phyloP scores from a whole-genome alignment of 2,888 invertebrate species.

The Aleiodes testaceus region DNA sequence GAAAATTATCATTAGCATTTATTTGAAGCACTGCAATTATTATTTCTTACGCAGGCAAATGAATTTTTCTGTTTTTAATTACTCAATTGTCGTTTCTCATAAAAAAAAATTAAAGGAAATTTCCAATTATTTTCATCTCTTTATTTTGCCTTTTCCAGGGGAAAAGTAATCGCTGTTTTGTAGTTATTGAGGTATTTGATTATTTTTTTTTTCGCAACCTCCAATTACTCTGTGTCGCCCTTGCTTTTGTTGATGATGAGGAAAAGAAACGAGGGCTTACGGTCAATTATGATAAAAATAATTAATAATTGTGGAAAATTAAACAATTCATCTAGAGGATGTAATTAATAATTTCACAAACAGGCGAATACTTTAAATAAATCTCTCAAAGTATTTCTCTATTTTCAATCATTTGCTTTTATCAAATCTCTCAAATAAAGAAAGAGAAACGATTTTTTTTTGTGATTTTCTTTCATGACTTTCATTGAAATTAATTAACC shows the following conservation, averaged over 20 bases:
- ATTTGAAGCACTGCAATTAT: background rate
- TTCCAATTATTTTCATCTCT: constrained; percentile 44
- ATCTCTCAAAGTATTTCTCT: constrained; percentile 1
- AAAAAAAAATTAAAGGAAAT: background rate
- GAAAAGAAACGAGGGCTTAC: constrained; percentile 6
- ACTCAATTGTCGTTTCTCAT: constrained; percentile 15
- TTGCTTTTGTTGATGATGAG: background rate
- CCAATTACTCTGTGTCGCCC: constrained; percentile 56
- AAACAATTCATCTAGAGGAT: background rate
- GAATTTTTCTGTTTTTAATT: constrained; percentile 3
- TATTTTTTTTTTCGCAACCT: constrained; percentile 51
- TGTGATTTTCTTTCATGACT: no score
- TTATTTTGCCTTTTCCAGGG: constrained; percentile 65
- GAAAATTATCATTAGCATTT: background rate
- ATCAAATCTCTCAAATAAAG: no score
- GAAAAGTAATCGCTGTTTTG: constrained; percentile 65
- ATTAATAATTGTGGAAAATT: constrained; percentile 13
- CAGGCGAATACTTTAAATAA: constrained; percentile 5
- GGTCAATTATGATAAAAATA: background rate
- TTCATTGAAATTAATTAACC: no score
- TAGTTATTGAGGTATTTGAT: constrained; percentile 66
- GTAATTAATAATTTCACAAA: constrained; percentile 17
- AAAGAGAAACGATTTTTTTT: no score
- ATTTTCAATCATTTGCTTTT: constrained; percentile 9
- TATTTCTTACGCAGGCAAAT: background rate